Conservation (phyloP, 2,888 invertebrate genomes). For the Toxonevra muliebris region DNA sequence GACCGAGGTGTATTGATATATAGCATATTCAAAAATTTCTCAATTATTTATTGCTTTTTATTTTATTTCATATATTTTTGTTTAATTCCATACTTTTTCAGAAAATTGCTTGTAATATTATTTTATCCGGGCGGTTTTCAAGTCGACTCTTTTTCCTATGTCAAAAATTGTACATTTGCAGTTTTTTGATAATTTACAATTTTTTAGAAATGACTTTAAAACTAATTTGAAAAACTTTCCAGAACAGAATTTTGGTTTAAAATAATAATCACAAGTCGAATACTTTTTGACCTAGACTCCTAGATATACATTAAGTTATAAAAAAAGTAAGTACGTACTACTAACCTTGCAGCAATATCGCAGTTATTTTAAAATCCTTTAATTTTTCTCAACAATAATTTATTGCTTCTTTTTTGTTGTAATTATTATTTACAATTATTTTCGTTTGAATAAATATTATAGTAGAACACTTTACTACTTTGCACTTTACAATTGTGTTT, state of each 20-base stretch:
- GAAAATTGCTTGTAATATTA: too few species aligned
- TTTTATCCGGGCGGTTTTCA: too few species aligned
- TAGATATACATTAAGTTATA: too few species aligned
- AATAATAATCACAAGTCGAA: too few species aligned
- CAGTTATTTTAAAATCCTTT: neutral
- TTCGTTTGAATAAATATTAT: neutral
- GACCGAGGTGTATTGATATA: neutral
- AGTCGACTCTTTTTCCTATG: too few species aligned
- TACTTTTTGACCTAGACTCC: too few species aligned
- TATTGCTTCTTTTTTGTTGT: neutral
- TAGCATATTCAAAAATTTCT: neutral
- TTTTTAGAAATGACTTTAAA: too few species aligned
- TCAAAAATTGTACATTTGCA: too few species aligned
- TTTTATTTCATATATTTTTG: neutral
- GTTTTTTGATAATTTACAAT: too few species aligned
- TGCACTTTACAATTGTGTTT: neutral
- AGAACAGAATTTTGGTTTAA: too few species aligned
- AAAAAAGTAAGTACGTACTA: neutral
- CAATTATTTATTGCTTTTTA: neutral
- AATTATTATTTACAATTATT: neutral
- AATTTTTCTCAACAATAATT: neutral
- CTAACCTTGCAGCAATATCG: conserved; percentile 2
- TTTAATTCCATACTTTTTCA: too few species aligned
- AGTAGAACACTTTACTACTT: neutral
- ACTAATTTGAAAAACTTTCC: too few species aligned